Conservation (phyloP, 2,888 invertebrate genomes). For the Dascillus cervinus region DNA sequence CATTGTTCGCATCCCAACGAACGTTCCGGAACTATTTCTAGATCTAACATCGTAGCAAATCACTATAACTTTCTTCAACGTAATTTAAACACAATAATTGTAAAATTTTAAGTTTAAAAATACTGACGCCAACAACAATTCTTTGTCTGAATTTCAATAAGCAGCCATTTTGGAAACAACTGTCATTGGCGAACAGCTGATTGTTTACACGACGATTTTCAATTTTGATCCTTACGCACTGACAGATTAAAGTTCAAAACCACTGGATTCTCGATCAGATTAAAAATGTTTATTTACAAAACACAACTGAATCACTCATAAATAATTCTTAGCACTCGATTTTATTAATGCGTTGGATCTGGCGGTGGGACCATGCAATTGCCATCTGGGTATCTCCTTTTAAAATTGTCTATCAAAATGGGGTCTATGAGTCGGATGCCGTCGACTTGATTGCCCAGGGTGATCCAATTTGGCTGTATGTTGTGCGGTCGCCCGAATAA, state of each 20-base stretch:
- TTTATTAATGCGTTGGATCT: conserved; percentile 23
- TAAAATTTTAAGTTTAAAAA: conserved; percentile 17
- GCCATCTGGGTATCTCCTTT: conserved; percentile 90
- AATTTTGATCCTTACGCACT: too few species aligned
- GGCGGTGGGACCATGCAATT: conserved; percentile 50
- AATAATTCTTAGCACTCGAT: neutral
- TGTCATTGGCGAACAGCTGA: conserved; percentile 39
- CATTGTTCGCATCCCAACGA: conserved; percentile 95
- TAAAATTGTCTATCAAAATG: conserved; percentile 80
- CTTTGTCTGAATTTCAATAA: conserved; percentile 34
- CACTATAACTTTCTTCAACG: conserved; percentile 7
- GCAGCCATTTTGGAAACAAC: conserved; percentile 37
- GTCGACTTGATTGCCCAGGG: conserved; percentile 93
- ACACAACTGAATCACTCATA: neutral
- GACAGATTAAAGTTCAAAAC: too few species aligned
- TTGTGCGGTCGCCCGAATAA: conserved; percentile 95
- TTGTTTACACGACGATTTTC: conserved; percentile 20
- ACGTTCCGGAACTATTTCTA: conserved; percentile 93
- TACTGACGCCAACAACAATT: conserved; percentile 24
- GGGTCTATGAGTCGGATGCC: conserved; percentile 91
- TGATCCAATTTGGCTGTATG: conserved; percentile 97
- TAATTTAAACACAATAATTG: conserved; percentile 19
- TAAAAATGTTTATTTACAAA: neutral
- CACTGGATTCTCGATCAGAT: too few species aligned
- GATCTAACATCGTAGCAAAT: conserved; percentile 73